Base-by-base conservation (phyloP, 2,113 vertebrate genomes). In the Amphilophus citrinellus region DNA sequence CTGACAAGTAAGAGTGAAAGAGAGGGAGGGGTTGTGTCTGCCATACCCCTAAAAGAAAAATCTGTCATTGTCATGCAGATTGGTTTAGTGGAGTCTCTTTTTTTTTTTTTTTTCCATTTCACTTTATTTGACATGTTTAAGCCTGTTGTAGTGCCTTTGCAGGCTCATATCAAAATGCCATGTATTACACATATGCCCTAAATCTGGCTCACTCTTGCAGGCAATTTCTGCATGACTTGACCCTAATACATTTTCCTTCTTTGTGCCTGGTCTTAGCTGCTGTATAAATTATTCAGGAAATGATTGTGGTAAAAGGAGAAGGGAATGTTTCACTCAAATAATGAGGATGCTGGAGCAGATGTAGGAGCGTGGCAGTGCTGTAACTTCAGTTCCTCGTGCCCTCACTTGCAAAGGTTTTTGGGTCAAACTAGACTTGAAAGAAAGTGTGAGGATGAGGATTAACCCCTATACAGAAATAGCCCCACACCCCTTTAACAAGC, bases 271-370 rank as follows among this genome's bases (percentile, higher is more conserved):
- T 88, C 78, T 68, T 68, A 66, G 91, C 84, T 37, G 80, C 83
- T 79, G 79, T 71, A 86, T 92, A 79, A 94, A 94, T 94, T 85
- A 92, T 94, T 93, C 92, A 94, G 89, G 77, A 88, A 92, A 90
- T 84, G 88, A 93, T 92, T 89, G 89, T 91, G 92, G 84, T 86
- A 76, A 84, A 87, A 84, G 85, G 75, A 76, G 80, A 89, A 76
- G 59, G 79, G 80, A 89, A 80, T 10, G 57, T 86, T 90, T 87
- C 44, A 47, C 80, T 91, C 59, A 87, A 79, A 85, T 83, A 84
- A 82, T 18, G 35, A 83, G 71, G 56, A 89, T 79, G 57, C 24
- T 15, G 53, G 76, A 59, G 77, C 60, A 14, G 17, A 76, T 60
- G 53, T 24, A 58, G 56, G 10, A 77, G 68, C 2, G 57, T 59